A percentile compares a stretch with the other conserved stretches of the same genome.
Evolutionary conservation across 2,888 invertebrate genomes (phyloP).

Genomic region (Lamellibrachia columna): DNA sequence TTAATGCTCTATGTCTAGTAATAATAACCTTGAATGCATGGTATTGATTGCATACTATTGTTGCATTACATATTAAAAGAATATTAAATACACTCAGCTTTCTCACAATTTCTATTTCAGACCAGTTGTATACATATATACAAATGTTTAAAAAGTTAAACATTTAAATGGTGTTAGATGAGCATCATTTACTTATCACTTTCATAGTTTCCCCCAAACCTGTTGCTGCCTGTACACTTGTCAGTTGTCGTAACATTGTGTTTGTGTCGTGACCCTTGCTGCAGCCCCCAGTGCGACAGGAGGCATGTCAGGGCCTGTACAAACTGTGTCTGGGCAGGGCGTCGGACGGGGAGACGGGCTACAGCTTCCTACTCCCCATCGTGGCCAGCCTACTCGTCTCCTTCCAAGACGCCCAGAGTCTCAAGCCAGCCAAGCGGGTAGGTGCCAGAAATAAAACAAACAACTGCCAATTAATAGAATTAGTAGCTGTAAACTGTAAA

Average conservation of each 20-base stretch:
- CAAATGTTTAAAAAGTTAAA: no score
- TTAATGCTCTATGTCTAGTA: no score
- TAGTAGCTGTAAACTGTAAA: neutral
- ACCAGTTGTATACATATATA: no score
- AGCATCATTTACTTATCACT: no score
- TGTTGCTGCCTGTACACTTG: no score
- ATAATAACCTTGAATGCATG: no score
- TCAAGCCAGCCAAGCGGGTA: conserved; percentile 75
- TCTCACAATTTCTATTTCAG: no score
- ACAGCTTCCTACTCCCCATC: conserved; percentile 74
- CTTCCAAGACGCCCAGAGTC: conserved; percentile 84
- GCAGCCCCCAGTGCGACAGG: conserved; percentile 83
- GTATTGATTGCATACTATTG: no score
- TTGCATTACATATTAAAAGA: no score
- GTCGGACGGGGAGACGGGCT: conserved; percentile 63
- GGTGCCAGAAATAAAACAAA: neutral
- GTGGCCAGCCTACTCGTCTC: conserved; percentile 83
- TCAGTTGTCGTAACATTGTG: neutral
- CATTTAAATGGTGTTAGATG: no score
- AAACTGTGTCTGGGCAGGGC: conserved; percentile 79
- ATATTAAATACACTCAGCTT: no score
- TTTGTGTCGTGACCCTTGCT: neutral
- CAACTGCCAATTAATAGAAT: neutral
- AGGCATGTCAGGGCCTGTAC: conserved; percentile 92
- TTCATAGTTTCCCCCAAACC: neutral